Percentiles rank a stretch among this genome's conserved stretches.
Conservation (phyloP, 2,113 vertebrate species). For the Entomyzon cyanotis region DNA sequence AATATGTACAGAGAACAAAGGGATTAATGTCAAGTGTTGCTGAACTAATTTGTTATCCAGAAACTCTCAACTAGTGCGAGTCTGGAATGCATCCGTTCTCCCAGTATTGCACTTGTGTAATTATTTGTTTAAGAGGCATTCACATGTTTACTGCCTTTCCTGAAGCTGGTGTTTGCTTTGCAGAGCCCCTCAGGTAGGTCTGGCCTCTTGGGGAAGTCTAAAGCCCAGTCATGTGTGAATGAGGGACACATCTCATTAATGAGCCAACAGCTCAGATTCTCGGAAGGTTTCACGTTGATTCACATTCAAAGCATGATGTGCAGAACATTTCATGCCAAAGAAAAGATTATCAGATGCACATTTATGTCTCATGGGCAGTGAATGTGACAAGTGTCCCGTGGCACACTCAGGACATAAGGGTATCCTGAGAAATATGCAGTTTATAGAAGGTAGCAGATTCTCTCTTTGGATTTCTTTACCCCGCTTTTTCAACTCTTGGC, state of each 20-base stretch:
- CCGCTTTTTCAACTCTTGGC: neutral
- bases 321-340: neutral
- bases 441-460: neutral
- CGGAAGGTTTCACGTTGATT: too few species aligned
- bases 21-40: slow-evolving; percentile 11
- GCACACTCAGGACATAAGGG: too few species aligned
- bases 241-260: neutral
- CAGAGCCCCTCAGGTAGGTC: slow-evolving; percentile 10
- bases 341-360: neutral
- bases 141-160: neutral
- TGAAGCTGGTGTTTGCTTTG: slow-evolving; percentile 24
- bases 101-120: neutral
- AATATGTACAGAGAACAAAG: neutral
- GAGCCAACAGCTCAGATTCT: neutral
- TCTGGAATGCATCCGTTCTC: slow-evolving; percentile 42
- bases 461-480: neutral
- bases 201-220: neutral
- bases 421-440: neutral
- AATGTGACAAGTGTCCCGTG: fast-evolving
- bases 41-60: slow-evolving; percentile 19
- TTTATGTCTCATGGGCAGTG: neutral
- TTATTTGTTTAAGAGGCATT: slow-evolving; percentile 43
- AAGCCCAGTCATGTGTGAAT: neutral
- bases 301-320: fast-evolving
- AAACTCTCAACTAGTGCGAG: neutral